These are phyloP conservation scores for Taxidea taxus DNA, from an alignment of 2,113 vertebrate genomes.

Conservation along the genomic window DNA sequence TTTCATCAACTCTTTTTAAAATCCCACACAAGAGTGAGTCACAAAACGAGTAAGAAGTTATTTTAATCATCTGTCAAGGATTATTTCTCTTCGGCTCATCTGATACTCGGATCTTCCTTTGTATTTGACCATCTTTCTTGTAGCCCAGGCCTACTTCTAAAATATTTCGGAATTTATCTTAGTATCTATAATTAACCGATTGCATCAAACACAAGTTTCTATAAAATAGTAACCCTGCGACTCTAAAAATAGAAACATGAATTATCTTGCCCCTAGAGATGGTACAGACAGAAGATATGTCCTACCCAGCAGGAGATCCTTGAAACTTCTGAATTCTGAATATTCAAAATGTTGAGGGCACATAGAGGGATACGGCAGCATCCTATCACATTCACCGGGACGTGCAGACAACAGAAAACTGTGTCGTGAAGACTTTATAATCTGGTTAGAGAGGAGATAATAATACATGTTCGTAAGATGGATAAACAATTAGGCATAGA, in stretches of 20 bases:
- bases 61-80: background rate
- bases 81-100: background rate
- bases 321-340: background rate
- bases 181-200: background rate
- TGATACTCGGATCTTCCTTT: background rate
- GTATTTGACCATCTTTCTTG: background rate
- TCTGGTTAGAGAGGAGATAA: background rate
- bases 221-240: background rate
- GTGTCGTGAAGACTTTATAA: background rate
- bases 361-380: background rate
- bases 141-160: background rate
- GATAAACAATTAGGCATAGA: background rate
- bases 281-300: background rate
- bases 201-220: background rate
- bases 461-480: background rate
- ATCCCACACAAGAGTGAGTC: background rate
- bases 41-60: background rate
- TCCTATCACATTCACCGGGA: rapidly evolving
- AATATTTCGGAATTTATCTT: background rate
- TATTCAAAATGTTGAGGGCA: background rate
- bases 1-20: background rate
- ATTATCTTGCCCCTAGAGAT: background rate
- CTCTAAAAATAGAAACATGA: background rate
- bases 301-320: background rate
- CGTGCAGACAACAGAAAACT: background rate